Evolutionary conservation across 2,113 vertebrate genomes (phyloP).

Genomic region (Ameiurus melas): DNA sequence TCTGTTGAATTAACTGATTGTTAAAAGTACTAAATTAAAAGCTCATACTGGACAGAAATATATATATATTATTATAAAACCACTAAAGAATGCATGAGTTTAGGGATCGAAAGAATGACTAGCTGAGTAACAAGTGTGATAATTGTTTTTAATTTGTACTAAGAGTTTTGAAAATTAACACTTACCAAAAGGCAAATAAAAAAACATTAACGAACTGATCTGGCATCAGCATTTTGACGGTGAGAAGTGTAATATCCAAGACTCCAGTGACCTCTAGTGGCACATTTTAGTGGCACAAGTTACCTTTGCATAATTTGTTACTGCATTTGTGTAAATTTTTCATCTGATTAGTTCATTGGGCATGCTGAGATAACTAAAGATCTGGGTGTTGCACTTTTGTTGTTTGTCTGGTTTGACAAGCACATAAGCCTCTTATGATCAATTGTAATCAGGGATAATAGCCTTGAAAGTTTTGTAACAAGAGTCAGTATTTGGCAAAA

Average conservation of each 20-base stretch:
- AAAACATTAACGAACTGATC: neutral
- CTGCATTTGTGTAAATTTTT: neutral
- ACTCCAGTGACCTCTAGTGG: slow-evolving; percentile 4
- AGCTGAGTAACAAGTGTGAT: too few species aligned
- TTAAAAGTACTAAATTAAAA: too few species aligned
- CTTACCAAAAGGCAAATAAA: too few species aligned
- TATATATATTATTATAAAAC: too few species aligned
- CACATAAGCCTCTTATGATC: neutral
- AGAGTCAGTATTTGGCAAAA: neutral
- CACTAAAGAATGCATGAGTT: too few species aligned
- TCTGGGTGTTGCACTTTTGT: neutral
- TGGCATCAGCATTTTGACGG: neutral
- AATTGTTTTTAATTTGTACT: too few species aligned
- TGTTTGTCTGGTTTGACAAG: neutral
- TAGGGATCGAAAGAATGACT: too few species aligned
- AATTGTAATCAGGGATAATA: neutral
- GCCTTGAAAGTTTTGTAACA: neutral
- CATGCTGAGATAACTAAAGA: neutral
- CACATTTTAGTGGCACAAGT: neutral
- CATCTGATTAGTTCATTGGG: neutral
- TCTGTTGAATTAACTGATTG: too few species aligned
- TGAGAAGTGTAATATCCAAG: neutral
- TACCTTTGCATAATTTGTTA: neutral
- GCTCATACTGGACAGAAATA: too few species aligned
- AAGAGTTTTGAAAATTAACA: too few species aligned